A percentile compares a stretch with the other conserved stretches of the same genome.
Evolutionary conservation across 1,140 invertebrate species (phyloP).

Genomic region (Schlechtendalia chinensis): DNA sequence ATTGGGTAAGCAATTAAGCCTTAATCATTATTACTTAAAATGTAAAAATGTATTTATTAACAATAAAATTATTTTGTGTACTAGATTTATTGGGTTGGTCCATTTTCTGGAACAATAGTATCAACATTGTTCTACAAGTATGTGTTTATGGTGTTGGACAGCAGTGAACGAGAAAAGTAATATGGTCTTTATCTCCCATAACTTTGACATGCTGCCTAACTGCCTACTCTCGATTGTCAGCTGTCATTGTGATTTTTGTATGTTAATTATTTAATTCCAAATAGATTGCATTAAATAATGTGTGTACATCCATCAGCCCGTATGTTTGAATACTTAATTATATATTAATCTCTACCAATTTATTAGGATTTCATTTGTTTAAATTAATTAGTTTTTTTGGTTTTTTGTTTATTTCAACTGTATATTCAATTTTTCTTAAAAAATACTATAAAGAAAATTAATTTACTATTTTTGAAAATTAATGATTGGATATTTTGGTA

Average conservation of each 20-base stretch:
- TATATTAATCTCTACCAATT: not conserved
- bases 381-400: not conserved
- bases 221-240: not conserved
- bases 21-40: not conserved
- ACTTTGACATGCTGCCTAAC: not conserved
- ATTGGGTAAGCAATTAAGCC: conserved; percentile 60
- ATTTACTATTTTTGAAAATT: not conserved
- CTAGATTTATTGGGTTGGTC: conserved; percentile 61
- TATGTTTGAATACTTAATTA: conserved; percentile 16
- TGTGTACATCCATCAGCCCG: not conserved
- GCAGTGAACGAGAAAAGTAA: conserved; percentile 25
- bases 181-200: not conserved
- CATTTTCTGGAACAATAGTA: conserved; percentile 57
- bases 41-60: not conserved
- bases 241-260: not conserved
- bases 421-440: not conserved
- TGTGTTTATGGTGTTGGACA: conserved; percentile 53
- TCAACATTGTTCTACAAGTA: conserved; percentile 60
- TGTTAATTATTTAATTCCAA: not conserved
- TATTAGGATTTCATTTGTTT: not conserved
- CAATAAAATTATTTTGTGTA: not conserved
- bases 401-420: not conserved
- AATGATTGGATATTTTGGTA: not conserved
- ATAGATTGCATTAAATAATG: not conserved
- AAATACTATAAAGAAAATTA: not conserved